Conservation (phyloP, 2,113 vertebrate species). For the Urocolius indicus region DNA sequence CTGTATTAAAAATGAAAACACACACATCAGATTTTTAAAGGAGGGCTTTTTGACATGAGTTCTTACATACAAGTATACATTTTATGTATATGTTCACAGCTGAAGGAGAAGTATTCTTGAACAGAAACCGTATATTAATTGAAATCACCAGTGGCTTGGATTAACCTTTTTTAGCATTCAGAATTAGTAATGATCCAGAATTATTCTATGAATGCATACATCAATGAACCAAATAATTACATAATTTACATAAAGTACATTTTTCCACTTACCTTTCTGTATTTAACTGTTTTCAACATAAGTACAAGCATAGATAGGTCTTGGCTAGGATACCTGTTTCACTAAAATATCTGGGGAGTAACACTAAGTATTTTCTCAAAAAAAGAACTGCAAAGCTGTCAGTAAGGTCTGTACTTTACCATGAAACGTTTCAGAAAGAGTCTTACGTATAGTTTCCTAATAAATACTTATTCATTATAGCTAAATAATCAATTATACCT, state of each 20-base stretch:
- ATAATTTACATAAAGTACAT: background rate
- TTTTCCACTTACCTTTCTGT: constrained; percentile 12
- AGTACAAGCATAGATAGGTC: background rate
- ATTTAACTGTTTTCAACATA: background rate
- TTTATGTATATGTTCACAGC: background rate
- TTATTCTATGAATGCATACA: constrained; percentile 21
- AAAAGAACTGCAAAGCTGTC: background rate
- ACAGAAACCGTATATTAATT: constrained; percentile 24
- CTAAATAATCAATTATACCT: background rate
- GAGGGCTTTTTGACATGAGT: background rate
- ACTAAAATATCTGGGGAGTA: background rate
- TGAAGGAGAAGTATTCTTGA: background rate
- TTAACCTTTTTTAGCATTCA: constrained; percentile 49
- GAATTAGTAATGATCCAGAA: background rate
- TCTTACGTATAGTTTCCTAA: background rate
- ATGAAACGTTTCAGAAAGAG: background rate
- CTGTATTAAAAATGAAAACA: background rate
- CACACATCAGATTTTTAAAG: background rate
- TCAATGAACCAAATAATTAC: constrained; percentile 11
- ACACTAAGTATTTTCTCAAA: background rate
- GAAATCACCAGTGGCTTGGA: constrained; percentile 6
- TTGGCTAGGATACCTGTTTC: background rate
- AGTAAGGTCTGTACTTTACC: background rate
- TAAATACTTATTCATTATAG: background rate
- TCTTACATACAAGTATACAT: background rate